A percentile compares a stretch with the other conserved stretches of the same genome.
Conservation (phyloP, 1,140 invertebrate genomes). For the Hestina assimilis region DNA sequence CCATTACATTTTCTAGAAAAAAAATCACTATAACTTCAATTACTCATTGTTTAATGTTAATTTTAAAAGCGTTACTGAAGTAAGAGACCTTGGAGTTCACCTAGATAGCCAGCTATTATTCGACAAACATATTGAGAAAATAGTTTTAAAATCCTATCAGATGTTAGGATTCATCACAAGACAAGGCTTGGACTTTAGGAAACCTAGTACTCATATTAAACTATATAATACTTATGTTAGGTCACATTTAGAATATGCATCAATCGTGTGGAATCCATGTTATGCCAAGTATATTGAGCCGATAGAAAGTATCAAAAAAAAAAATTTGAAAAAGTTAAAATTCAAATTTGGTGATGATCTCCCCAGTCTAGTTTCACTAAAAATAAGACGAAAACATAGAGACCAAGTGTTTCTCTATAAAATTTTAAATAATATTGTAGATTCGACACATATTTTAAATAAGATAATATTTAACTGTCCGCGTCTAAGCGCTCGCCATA, state of each 20-base stretch:
- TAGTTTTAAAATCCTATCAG: not conserved
- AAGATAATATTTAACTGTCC: not conserved
- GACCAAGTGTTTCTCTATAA: conserved; percentile 8
- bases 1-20: conserved; percentile 1
- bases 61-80: too few relatives aligned
- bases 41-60: too few relatives aligned
- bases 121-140: conserved; percentile 8
- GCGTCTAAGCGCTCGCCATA: not conserved
- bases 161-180: too few relatives aligned
- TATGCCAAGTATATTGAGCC: not conserved
- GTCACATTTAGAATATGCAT: conserved; percentile 4
- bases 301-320: not conserved
- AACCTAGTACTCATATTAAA: too few relatives aligned
- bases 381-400: conserved; percentile 1
- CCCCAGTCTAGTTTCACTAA: not conserved
- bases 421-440: conserved; percentile 3
- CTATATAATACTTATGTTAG: conserved; percentile 6
- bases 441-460: not conserved
- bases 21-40: not conserved
- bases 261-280: not conserved
- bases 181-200: not conserved
- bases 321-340: not conserved
- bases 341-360: not conserved
- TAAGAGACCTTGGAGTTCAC: too few relatives aligned
- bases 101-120: not conserved